phyloP scores from a whole-genome alignment of 1,140 invertebrate genomes.

The Drosophila nigrodunni region DNA sequence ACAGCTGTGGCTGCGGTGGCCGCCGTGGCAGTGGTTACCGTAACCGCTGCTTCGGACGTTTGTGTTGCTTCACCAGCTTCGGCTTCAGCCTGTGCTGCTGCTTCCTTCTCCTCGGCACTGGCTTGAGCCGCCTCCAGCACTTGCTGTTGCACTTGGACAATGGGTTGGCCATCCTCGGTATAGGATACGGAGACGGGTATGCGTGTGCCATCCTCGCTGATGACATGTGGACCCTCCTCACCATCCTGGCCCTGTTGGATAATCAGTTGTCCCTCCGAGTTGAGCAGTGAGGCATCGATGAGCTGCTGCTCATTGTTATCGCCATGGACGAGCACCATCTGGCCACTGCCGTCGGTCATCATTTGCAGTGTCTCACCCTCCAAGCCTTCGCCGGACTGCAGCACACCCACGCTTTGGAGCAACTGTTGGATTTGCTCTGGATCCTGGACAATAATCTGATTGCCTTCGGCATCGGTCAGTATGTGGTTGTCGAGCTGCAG shows the following conservation, averaged over 20 bases:
- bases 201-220: constrained; percentile 82
- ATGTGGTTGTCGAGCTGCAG: constrained; percentile 84
- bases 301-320: constrained; percentile 84
- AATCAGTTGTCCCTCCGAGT: constrained; percentile 81
- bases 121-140: constrained; percentile 59
- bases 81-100: constrained; percentile 37
- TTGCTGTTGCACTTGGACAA: constrained; percentile 80
- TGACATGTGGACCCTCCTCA: constrained; percentile 79
- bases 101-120: constrained; percentile 57
- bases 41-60: constrained; percentile 55
- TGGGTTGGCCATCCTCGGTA: constrained; percentile 79
- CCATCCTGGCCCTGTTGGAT: constrained; percentile 83
- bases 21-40: constrained; percentile 39
- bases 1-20: constrained; percentile 46
- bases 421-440: constrained; percentile 84
- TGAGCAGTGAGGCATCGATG: constrained; percentile 82
- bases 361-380: constrained; percentile 84
- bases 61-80: constrained; percentile 56
- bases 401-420: constrained; percentile 81
- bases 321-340: constrained; percentile 84
- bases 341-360: constrained; percentile 83
- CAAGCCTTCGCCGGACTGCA: constrained; percentile 80
- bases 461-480: constrained; percentile 83
- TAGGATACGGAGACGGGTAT: constrained; percentile 84
- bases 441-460: constrained; percentile 84